Evolutionary conservation across 2,888 invertebrate species (phyloP).

Genomic region (Andrena trimmerana): DNA sequence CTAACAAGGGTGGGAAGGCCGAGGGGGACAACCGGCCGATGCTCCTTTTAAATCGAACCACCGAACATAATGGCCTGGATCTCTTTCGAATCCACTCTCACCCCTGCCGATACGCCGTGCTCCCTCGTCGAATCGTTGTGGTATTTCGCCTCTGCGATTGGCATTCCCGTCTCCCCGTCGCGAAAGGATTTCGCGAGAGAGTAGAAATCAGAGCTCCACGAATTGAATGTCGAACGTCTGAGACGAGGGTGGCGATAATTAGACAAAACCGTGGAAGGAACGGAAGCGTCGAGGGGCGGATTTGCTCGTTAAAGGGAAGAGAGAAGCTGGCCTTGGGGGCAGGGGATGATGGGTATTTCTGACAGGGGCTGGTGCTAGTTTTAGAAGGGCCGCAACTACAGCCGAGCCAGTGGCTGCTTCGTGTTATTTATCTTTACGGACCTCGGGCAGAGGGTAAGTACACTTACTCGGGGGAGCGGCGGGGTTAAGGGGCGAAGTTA

Average conservation of each 20-base stretch:
- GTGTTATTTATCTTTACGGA: constrained; percentile 85
- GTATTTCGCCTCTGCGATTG: background rate
- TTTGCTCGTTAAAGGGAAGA: constrained; percentile 42
- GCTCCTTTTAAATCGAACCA: constrained; percentile 62
- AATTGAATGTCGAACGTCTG: background rate
- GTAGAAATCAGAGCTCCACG: background rate
- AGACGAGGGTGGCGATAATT: constrained; percentile 31
- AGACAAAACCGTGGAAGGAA: constrained; percentile 24
- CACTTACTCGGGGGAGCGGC: constrained; percentile 76
- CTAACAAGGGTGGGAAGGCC: constrained; percentile 83
- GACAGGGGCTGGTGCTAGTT: constrained; percentile 63
- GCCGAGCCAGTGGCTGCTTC: constrained; percentile 67
- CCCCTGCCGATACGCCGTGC: background rate
- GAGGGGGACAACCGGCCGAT: constrained; percentile 51
- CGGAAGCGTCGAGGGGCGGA: constrained; percentile 48
- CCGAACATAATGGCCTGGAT: constrained; percentile 43
- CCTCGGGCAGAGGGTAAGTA: constrained; percentile 85
- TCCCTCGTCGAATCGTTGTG: background rate
- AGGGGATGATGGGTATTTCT: constrained; percentile 56
- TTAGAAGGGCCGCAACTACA: constrained; percentile 68
- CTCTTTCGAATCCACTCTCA: constrained; percentile 37
- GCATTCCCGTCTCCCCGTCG: no score
- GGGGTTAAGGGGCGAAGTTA: constrained; percentile 76
- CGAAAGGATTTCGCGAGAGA: background rate
- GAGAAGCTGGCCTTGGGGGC: constrained; percentile 10